Evolutionary conservation across 2,113 vertebrate species (phyloP), one percentile per base, ranked within the genome.

Genomic region (Chaetops frenatus): DNA sequence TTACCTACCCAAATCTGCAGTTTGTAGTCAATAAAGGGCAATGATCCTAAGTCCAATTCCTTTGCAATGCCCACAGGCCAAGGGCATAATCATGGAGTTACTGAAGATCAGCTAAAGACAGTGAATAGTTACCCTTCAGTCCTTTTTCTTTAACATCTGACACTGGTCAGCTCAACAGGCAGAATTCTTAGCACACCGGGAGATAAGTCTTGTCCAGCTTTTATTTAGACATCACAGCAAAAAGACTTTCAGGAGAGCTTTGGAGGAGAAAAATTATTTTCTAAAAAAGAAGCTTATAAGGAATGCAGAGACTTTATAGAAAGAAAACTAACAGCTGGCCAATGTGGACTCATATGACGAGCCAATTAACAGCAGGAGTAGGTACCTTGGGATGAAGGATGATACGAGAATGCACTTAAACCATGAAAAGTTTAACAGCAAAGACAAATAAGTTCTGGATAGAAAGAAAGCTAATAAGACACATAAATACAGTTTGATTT

Each of bases 301-400:
- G 73, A 96, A 91, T 67, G 78, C 19, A 85, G 53, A 4, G 50
- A 82, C 66, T 85, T 93, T 23, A 22, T 15, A 79, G 24, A 92
- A 89, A 88, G 85, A 91, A 89, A 92, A 86, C 83, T 70, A 88
- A 80, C 62, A 96, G 88, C 74, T 95, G 88, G 71, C 62, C 74
- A 92, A 35, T 9, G 45, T 65, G 58, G 35, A 45, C 47, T 82
- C n/a, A 27, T 69, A 42, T 19, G 40, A 86, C 57, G 78, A 95
- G 87, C 90, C 92, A 96, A 65, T 93, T 93, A 94, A 94, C 81
- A 95, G 94, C 92, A 93, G 88, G 88, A 94, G 74, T 54, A 73
- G 70, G 33, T 72, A 79, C 82, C 57, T 82, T 44, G 35, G 73
- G 74, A 93, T 82, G 54, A 95, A 88, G 74, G 51, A 94, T 82